Conservation (phyloP, 2,113 vertebrate genomes). For the Scytalopus superciliaris region DNA sequence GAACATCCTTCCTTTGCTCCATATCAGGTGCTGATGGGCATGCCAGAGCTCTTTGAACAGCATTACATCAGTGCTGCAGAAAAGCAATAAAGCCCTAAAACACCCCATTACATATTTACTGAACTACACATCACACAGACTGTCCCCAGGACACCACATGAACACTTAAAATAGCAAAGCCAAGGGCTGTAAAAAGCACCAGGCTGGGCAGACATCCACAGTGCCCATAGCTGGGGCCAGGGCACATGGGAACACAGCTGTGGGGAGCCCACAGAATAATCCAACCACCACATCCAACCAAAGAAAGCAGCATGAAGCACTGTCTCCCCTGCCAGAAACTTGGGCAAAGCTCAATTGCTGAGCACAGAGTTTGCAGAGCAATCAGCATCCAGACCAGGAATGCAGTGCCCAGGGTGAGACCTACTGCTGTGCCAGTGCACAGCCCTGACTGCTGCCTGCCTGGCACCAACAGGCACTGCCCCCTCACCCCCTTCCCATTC, state of each 20-base stretch:
- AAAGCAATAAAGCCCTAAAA: slow-evolving; percentile 37
- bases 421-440: neutral
- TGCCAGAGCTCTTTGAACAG: slow-evolving; percentile 5
- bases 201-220: neutral
- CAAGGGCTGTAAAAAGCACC: neutral
- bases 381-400: neutral
- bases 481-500: neutral
- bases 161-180: neutral
- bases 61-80: neutral
- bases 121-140: neutral
- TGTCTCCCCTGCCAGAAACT: neutral
- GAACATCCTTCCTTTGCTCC: slow-evolving; percentile 39
- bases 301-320: neutral
- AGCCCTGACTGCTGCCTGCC: neutral
- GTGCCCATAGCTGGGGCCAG: neutral
- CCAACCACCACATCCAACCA: neutral
- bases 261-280: neutral
- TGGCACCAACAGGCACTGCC: neutral
- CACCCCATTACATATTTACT: slow-evolving; percentile 4
- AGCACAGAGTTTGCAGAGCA: neutral
- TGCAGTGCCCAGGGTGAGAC: neutral
- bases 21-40: neutral
- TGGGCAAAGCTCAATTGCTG: neutral
- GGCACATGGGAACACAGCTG: neutral
- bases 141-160: neutral